Conservation (phyloP, 1,140 invertebrate species). For the Rhynchophorus ferrugineus region DNA sequence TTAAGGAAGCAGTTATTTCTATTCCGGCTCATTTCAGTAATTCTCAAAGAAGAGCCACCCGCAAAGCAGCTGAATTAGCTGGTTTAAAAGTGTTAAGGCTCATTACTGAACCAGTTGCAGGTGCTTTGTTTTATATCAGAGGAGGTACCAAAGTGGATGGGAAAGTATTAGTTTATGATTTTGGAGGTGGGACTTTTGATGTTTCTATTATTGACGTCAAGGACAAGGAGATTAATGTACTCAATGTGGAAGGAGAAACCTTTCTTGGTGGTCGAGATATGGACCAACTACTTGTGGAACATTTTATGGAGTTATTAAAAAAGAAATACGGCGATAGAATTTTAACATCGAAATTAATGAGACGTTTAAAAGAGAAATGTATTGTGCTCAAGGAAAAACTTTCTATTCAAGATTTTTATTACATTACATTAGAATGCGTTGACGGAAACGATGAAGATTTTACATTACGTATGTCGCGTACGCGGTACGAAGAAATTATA, state of each 20-base stretch:
- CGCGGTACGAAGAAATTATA: slow-evolving; percentile 67
- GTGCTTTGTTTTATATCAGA: slow-evolving; percentile 52
- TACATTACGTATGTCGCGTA: slow-evolving; percentile 63
- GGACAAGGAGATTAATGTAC: slow-evolving; percentile 58
- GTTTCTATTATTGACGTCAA: slow-evolving; percentile 68
- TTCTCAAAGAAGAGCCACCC: slow-evolving; percentile 17
- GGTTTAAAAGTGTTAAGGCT: slow-evolving; percentile 55
- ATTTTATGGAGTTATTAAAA: slow-evolving; percentile 20
- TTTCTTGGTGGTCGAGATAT: slow-evolving; percentile 68
- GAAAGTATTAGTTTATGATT: slow-evolving; percentile 49
- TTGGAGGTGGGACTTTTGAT: slow-evolving; percentile 71
- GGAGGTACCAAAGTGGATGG: slow-evolving; percentile 16
- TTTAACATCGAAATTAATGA: background rate
- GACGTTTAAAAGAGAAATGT: background rate
- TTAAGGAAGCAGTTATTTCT: slow-evolving; percentile 14
- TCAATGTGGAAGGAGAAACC: slow-evolving; percentile 59
- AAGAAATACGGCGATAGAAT: background rate
- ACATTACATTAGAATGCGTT: background rate
- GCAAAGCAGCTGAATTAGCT: slow-evolving; percentile 32
- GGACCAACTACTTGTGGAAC: slow-evolving; percentile 44
- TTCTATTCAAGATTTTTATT: background rate
- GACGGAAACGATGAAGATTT: slow-evolving; percentile 55
- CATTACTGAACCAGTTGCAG: slow-evolving; percentile 62
- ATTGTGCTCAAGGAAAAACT: slow-evolving; percentile 3
- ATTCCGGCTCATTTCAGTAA: slow-evolving; percentile 19